These are phyloP conservation scores for Megaustenia siamemsis DNA, from an alignment of 2,888 invertebrate species.

Conservation along the genomic window DNA sequence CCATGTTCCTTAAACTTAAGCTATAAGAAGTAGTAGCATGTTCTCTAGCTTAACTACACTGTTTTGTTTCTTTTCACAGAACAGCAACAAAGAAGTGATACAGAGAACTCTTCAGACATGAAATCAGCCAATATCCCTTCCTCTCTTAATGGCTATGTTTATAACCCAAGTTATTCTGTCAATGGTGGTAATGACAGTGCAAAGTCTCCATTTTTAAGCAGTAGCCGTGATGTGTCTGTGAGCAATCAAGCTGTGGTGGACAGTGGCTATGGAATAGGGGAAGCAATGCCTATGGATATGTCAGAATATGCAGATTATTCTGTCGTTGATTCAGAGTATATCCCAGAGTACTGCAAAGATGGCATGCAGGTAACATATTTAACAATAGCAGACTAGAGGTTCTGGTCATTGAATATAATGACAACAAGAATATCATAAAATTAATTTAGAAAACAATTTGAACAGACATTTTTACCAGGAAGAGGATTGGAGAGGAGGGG, in stretches of 20 bases:
- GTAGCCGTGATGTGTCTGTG: background rate
- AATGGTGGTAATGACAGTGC: conserved; percentile 34
- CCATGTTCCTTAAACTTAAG: too few species aligned
- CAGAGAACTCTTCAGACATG: conserved; percentile 44
- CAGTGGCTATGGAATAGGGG: conserved; percentile 60
- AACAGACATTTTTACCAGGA: too few species aligned
- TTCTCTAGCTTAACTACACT: too few species aligned
- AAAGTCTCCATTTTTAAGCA: conserved; percentile 28
- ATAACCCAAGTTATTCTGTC: conserved; percentile 45
- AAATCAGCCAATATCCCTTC: conserved; percentile 48
- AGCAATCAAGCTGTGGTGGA: conserved; percentile 7
- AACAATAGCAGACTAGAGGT: too few species aligned
- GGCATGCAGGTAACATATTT: conserved; percentile 56
- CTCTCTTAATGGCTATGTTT: conserved; percentile 54
- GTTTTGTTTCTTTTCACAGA: conserved; percentile 11
- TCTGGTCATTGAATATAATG: too few species aligned
- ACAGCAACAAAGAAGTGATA: conserved; percentile 33
- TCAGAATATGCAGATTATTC: conserved; percentile 75
- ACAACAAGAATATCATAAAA: too few species aligned
- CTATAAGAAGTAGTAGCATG: too few species aligned
- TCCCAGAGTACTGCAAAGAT: conserved; percentile 73
- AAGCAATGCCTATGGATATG: conserved; percentile 67
- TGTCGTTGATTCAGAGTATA: conserved; percentile 75
- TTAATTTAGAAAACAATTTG: too few species aligned
- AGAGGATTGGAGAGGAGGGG: too few species aligned